These are phyloP conservation scores for Diplodus puntazzo DNA, from an alignment of 2,797 vertebrate species.

Conservation along the genomic window DNA sequence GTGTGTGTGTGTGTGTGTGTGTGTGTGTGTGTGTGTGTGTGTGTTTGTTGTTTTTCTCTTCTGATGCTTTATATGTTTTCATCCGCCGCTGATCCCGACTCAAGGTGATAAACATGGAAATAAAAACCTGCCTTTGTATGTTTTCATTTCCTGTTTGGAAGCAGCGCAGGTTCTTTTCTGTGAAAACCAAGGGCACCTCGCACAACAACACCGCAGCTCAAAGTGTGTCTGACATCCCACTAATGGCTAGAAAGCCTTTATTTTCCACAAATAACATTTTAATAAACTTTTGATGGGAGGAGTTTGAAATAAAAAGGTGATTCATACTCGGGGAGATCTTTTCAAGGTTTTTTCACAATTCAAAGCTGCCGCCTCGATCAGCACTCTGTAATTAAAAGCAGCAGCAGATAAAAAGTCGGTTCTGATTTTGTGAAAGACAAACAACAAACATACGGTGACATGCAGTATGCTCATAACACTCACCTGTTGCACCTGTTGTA, in stretches of 20 bases:
- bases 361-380: constrained; percentile 52
- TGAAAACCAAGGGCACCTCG: constrained; percentile 61
- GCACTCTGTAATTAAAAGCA: constrained; percentile 71
- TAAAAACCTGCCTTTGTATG: constrained; percentile 70
- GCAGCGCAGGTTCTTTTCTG: constrained; percentile 36
- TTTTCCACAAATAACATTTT: constrained; percentile 67
- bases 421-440: constrained; percentile 37
- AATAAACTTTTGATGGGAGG: constrained; percentile 70
- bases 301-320: constrained; percentile 61
- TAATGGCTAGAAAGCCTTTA: constrained; percentile 75
- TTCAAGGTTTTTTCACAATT: constrained; percentile 70
- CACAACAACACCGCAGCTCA: constrained; percentile 48
- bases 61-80: constrained; percentile 58
- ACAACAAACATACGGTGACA: constrained; percentile 18
- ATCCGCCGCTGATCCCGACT: constrained; percentile 59
- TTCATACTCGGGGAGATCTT: constrained; percentile 54
- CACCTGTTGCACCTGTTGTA: constrained; percentile 5
- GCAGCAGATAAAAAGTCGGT: constrained; percentile 33
- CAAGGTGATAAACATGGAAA: constrained; percentile 76
- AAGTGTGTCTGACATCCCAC: constrained; percentile 46
- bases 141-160: constrained; percentile 65
- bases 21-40: constrained; percentile 12
- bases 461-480: not conserved
- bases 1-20: constrained; percentile 11
- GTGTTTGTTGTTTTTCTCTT: constrained; percentile 37